Evolutionary conservation across 2,797 vertebrate species (phyloP).

Genomic region (Chelon labrosus): DNA sequence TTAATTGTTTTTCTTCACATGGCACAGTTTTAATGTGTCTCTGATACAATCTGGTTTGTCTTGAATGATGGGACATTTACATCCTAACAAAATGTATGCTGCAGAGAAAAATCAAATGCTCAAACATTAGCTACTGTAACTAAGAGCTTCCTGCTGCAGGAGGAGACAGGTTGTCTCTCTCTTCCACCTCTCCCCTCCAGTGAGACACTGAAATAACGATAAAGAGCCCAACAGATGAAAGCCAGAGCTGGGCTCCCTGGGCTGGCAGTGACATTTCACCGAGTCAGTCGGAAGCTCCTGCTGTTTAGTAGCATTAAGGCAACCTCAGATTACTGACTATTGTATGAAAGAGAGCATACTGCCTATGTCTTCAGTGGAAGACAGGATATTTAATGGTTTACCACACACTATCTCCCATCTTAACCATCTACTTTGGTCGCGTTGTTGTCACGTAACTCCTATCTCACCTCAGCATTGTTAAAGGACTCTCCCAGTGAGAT

Average conservation of each 20-base stretch:
- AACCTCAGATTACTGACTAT: not conserved
- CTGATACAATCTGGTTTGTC: too few relatives aligned
- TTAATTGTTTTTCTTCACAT: too few relatives aligned
- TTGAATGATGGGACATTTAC: too few relatives aligned
- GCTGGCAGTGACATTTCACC: conserved; percentile 34
- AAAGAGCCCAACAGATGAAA: conserved; percentile 30
- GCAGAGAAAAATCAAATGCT: not conserved
- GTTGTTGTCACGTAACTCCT: too few relatives aligned
- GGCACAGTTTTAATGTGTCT: too few relatives aligned
- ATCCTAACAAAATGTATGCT: too few relatives aligned
- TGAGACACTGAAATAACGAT: conserved; percentile 5
- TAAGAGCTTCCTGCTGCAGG: conserved; percentile 9
- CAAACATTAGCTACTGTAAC: not conserved
- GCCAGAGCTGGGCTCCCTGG: conserved; percentile 10
- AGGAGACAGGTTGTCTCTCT: conserved; percentile 7
- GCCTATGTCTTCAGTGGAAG: too few relatives aligned
- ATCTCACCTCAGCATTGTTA: conserved; percentile 89
- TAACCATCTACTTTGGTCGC: too few relatives aligned
- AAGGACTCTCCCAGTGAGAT: conserved; percentile 88
- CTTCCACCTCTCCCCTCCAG: conserved; percentile 2
- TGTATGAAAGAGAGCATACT: too few relatives aligned
- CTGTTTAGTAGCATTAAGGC: conserved; percentile 8
- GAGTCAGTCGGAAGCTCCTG: conserved; percentile 5
- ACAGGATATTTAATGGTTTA: too few relatives aligned
- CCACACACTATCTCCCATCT: too few relatives aligned